Base-by-base conservation (phyloP, 2,888 invertebrate species). In the Portevinia maculata region DNA sequence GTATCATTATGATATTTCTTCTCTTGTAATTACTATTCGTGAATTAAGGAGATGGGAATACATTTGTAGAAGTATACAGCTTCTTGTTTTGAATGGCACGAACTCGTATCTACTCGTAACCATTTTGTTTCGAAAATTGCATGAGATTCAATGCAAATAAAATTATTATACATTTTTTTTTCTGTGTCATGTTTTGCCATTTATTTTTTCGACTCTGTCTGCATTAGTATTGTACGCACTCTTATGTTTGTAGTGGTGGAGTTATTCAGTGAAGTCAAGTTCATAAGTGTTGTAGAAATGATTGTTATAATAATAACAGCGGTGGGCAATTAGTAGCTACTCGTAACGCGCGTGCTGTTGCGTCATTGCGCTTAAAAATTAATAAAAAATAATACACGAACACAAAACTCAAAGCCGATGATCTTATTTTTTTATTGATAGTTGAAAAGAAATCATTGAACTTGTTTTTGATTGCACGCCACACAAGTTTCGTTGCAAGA, bases 371-470 rank as follows among this genome's bases (percentile, higher is more conserved):
- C 15, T 41, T 13, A 13, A 21, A 24, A 17, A 15, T 5, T 6
- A 1, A 7, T 11, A 34, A 34, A 32, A 34, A 28, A 46, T 13
- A 34, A 32, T n/a, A n/a, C n/a, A n/a, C n/a, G n/a, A n/a, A n/a
- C n/a, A n/a, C n/a, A 46, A 21, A 21, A 5, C 5, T 13, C 28
- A 37, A 64, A 39, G 11, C 48, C 59, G 44, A 41, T 9, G 50
- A 60, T 60, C 30, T 39, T 39, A 34, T 15, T 46, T 28, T 21
- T 48, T 32, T 21, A 37, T 19, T n/a, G n/a, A 37, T 3, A 55
- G 55, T 28, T 7, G 48, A 55, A 55, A 60, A 48, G 70, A 76
- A 81, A 81, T 76, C 81, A 70, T 76, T 81, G 81, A 81, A 81
- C 81, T 81, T 81, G 81, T 55, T 53, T 64, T 37, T 48, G 21